Percentiles rank a stretch among this genome's conserved stretches.
Conservation (phyloP, 2,113 vertebrate genomes). For the Pardalotus punctatus region DNA sequence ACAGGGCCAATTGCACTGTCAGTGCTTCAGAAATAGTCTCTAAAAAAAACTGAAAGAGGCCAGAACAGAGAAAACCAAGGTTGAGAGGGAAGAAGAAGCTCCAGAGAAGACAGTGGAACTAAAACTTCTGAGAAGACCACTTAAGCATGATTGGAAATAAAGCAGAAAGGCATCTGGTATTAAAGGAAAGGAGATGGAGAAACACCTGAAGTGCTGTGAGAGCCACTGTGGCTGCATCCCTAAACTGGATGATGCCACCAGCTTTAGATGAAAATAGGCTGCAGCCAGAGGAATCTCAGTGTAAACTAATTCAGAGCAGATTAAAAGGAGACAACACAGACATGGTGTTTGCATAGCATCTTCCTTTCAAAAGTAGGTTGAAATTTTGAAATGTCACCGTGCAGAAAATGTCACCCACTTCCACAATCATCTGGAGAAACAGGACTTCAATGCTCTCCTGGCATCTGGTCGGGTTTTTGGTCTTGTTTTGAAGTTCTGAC, state of each 20-base stretch:
- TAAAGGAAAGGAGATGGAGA: neutral
- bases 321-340: neutral
- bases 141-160: neutral
- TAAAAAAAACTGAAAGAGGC: neutral
- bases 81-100: neutral
- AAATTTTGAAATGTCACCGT: neutral
- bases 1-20: neutral
- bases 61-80: neutral
- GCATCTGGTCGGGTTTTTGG: neutral
- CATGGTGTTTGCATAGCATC: neutral
- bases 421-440: neutral
- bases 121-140: neutral
- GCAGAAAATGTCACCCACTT: constrained; percentile 18
- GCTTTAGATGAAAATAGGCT: neutral
- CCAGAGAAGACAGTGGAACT: neutral
- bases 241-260: neutral
- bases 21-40: neutral
- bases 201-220: neutral
- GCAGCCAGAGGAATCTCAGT: neutral
- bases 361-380: neutral
- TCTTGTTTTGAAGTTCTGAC: neutral
- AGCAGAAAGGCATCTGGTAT: neutral
- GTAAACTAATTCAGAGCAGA: neutral
- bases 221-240: neutral
- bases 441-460: neutral